phyloP scores from a whole-genome alignment of 37 sponge, comb jelly and placozoan genomes.

The Oopsacas minuta region DNA sequence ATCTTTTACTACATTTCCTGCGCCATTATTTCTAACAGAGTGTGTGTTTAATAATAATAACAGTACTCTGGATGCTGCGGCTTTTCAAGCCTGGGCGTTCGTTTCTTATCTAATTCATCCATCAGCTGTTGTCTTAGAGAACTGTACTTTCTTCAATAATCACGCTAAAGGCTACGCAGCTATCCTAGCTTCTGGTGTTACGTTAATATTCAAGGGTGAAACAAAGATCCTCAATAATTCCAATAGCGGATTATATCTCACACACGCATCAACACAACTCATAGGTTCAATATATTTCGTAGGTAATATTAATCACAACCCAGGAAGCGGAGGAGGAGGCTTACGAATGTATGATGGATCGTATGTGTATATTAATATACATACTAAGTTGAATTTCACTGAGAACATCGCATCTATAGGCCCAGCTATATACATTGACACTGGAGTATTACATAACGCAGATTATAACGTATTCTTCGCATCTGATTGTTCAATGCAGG shows the following conservation, averaged over 20 bases:
- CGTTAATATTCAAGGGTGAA: background rate
- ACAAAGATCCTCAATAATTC: background rate
- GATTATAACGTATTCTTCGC: slow-evolving; percentile 1
- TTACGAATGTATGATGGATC: background rate
- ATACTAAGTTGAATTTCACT: background rate
- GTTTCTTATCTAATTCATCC: background rate
- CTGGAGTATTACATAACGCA: background rate
- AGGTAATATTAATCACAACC: background rate
- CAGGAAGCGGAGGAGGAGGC: background rate
- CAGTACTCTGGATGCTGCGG: background rate
- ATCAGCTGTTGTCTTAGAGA: background rate
- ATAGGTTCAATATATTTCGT: background rate
- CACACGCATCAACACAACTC: background rate
- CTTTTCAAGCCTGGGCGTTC: background rate
- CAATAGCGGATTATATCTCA: background rate
- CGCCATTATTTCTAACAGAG: background rate
- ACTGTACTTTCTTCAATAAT: background rate
- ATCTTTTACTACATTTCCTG: background rate
- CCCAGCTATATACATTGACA: background rate
- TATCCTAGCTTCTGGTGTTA: background rate
- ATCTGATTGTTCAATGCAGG: background rate
- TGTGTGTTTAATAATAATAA: background rate
- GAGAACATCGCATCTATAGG: background rate
- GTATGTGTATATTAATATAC: background rate
- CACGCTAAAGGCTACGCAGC: slow-evolving; percentile 9